A percentile compares a stretch with the other conserved stretches of the same genome.
phyloP scores from a whole-genome alignment of 2,888 invertebrate genomes.

The Eristalis arbustorum region DNA sequence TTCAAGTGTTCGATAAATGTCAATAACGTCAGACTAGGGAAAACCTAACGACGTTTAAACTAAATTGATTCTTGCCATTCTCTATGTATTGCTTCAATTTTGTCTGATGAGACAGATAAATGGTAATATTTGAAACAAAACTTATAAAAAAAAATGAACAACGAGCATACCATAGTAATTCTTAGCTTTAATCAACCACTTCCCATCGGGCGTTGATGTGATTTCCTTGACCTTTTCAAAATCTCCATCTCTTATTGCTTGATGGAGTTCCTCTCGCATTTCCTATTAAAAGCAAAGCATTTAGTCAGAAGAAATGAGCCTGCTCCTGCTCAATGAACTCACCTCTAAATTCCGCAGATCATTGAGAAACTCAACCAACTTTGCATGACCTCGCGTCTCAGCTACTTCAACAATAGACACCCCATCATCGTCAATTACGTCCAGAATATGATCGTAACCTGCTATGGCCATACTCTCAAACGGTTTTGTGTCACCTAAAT shows the following conservation, averaged over 20 bases:
- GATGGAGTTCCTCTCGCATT: conserved; percentile 88
- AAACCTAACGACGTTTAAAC: not conserved
- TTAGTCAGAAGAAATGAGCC: not conserved
- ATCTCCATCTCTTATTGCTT: conserved; percentile 86
- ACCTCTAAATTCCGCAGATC: conserved; percentile 89
- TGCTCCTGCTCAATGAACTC: conserved; percentile 67
- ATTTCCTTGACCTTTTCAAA: conserved; percentile 83
- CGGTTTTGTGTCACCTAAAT: conserved; percentile 84
- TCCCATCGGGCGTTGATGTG: conserved; percentile 78
- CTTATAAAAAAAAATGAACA: too few species aligned
- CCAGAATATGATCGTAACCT: conserved; percentile 93
- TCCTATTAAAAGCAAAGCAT: conserved; percentile 81
- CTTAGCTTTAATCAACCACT: conserved; percentile 77
- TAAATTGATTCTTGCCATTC: not conserved
- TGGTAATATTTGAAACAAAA: too few species aligned
- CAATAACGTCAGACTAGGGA: not conserved
- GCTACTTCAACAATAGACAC: conserved; percentile 86
- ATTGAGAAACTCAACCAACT: conserved; percentile 86
- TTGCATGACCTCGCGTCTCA: conserved; percentile 84
- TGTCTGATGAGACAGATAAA: too few species aligned
- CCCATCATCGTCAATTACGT: conserved; percentile 87
- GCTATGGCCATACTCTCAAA: conserved; percentile 84
- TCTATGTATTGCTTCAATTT: not conserved
- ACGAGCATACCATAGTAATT: conserved; percentile 79
- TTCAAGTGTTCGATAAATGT: not conserved